A percentile compares a stretch with the other conserved stretches of the same genome.
Conservation (phyloP, 2,113 vertebrate genomes). For the Leptocoma aspasia region DNA sequence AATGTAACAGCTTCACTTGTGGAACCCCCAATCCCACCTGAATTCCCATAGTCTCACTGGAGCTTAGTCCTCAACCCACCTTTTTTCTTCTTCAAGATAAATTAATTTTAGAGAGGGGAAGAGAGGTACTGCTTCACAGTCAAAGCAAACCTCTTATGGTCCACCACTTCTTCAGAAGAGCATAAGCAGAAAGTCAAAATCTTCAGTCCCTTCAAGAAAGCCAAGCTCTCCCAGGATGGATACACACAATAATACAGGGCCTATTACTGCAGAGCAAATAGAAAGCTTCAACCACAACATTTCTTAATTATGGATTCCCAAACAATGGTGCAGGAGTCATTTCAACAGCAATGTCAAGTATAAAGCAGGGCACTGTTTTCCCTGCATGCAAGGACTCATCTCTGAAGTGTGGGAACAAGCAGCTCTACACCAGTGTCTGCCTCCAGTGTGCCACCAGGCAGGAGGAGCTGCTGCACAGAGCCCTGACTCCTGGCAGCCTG, state of each 20-base stretch:
- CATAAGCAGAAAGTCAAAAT: background rate
- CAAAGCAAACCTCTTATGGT: background rate
- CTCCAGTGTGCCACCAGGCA: background rate
- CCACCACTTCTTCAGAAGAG: background rate
- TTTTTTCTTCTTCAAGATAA: background rate
- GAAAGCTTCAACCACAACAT: background rate
- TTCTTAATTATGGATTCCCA: background rate
- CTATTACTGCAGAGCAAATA: background rate
- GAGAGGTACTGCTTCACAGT: background rate
- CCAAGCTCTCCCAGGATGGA: background rate
- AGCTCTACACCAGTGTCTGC: background rate
- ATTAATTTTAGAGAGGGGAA: background rate
- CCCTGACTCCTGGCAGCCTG: rapidly evolving
- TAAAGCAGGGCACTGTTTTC: background rate
- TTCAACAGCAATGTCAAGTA: background rate
- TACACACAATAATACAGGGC: background rate
- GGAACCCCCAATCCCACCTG: background rate
- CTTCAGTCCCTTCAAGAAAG: background rate
- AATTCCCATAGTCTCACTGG: background rate
- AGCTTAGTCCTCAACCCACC: background rate
- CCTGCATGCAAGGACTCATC: rapidly evolving
- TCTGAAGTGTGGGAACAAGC: background rate
- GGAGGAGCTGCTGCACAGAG: background rate
- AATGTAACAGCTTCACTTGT: background rate
- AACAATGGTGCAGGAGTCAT: background rate